Evolutionary conservation across 2,888 invertebrate genomes (phyloP).

Genomic region (Leptinotarsa haldemani): DNA sequence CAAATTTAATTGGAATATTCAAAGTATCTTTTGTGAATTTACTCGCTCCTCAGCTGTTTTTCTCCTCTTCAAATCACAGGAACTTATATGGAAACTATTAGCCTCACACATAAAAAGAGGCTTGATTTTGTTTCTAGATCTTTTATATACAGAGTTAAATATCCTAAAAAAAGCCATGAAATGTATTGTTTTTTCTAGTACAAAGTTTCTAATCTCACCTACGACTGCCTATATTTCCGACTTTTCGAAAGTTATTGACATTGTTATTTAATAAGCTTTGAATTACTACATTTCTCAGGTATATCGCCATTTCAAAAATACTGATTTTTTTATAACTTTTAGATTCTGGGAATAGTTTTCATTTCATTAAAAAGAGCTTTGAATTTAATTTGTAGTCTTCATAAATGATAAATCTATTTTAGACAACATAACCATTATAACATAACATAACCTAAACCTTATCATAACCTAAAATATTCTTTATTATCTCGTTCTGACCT

Average conservation of each 20-base stretch:
- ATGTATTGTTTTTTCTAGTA: not conserved
- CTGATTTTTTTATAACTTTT: too few species aligned
- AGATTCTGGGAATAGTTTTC: too few species aligned
- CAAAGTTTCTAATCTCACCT: not conserved
- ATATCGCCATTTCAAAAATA: not conserved
- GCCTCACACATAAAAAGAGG: conserved; percentile 21
- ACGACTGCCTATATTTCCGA: not conserved
- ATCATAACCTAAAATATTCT: too few species aligned
- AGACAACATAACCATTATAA: too few species aligned
- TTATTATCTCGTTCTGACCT: too few species aligned
- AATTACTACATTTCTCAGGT: not conserved
- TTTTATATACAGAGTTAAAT: conserved; percentile 32
- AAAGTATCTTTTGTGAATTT: conserved; percentile 16
- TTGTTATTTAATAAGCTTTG: conserved; percentile 2
- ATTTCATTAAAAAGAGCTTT: too few species aligned
- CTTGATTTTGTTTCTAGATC: conserved; percentile 29
- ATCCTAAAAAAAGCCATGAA: conserved; percentile 30
- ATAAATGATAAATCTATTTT: too few species aligned
- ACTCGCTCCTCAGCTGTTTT: conserved; percentile 71
- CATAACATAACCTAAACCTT: too few species aligned
- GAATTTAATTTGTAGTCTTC: too few species aligned
- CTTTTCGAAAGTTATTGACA: not conserved
- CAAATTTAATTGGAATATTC: not conserved
- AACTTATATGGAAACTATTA: conserved; percentile 59
- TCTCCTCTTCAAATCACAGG: conserved; percentile 69